Conservation (phyloP, 2,797 vertebrate species). For the Clarias platycephalus region DNA sequence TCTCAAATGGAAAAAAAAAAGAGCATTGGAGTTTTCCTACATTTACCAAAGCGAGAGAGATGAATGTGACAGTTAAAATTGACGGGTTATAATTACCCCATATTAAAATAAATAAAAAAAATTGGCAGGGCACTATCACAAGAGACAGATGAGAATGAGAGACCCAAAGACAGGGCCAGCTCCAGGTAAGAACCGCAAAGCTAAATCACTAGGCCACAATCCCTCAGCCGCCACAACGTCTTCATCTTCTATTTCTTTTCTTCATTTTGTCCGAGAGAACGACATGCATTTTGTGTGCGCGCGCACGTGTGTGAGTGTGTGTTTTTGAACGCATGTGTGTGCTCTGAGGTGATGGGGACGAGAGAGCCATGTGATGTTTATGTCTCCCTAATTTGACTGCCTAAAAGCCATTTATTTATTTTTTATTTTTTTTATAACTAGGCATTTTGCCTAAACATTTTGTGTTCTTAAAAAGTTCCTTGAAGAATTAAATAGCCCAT, state of each 20-base stretch:
- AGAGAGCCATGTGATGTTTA: conserved; percentile 19
- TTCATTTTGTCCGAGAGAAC: conserved; percentile 57
- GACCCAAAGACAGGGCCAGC: conserved; percentile 81
- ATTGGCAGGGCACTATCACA: conserved; percentile 83
- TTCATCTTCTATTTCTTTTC: conserved; percentile 71
- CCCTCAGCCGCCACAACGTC: conserved; percentile 68
- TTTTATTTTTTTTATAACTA: neutral
- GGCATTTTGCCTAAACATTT: neutral
- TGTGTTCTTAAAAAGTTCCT: conserved; percentile 28
- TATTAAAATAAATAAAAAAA: conserved; percentile 72
- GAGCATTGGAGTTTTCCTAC: conserved; percentile 62
- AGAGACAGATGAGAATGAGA: conserved; percentile 83
- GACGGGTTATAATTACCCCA: conserved; percentile 58
- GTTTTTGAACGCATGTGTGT: neutral
- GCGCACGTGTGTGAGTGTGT: neutral
- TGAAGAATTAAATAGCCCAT: conserved; percentile 20
- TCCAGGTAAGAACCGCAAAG: conserved; percentile 78
- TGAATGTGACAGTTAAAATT: conserved; percentile 46
- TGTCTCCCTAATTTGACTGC: conserved; percentile 69
- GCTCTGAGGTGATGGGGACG: conserved; percentile 6
- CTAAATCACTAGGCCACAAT: conserved; percentile 66
- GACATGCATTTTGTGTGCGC: conserved; percentile 32
- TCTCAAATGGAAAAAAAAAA: conserved; percentile 3
- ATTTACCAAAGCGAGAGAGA: conserved; percentile 44
- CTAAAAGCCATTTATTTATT: conserved; percentile 56